Base-by-base conservation (phyloP, 1,140 invertebrate genomes). In the Gonatopus flavifemur region DNA sequence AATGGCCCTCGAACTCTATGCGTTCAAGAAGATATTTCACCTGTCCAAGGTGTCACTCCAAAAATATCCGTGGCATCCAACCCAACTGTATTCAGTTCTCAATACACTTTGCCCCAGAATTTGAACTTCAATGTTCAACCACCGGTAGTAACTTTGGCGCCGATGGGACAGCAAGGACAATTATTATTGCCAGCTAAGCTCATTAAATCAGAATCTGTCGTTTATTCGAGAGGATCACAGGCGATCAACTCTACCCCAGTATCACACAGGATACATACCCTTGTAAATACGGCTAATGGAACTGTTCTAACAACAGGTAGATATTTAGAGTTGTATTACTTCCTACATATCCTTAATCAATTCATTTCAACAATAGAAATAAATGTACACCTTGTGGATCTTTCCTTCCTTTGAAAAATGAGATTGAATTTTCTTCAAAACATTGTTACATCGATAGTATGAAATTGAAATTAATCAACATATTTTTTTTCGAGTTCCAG, bases 231-330 rank as follows among this genome's bases (percentile, higher is more conserved):
- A 25, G 62, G 57, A 15, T 53, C 70, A 5, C 72, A 74, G 41
- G 52, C 69, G 15, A 55, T 66, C n/a, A 70, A 57, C 20, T 69
- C 72, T 2, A 60, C 59, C 57, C 68, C 76, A 57, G 77, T 69
- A 61, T 66, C 65, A 49, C 76, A 81, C 61, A 81, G 81, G 20
- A 79, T 87, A 60, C 85, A 86, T 55, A 86, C 85, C 49, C 72
- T 88, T 30, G 82, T 87, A 5, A 84, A 83, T 49, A 83, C 82
- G 32, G 78, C 76, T 35, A 82, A 72, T 69, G 82, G 82, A n/a
- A 81, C 81, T 9, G 81, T 87, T 24, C 74, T 88, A 39, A 71
- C 88, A 9, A 83, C 87, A 25, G 77, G 80, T 69, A 81, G 59
- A 35, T 35, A 52, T 35, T 49, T 44, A n/a, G n/a, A n/a, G n/a